These are phyloP conservation scores for Smithornis capensis DNA, from an alignment of 2,113 vertebrate genomes.

Conservation along the genomic window DNA sequence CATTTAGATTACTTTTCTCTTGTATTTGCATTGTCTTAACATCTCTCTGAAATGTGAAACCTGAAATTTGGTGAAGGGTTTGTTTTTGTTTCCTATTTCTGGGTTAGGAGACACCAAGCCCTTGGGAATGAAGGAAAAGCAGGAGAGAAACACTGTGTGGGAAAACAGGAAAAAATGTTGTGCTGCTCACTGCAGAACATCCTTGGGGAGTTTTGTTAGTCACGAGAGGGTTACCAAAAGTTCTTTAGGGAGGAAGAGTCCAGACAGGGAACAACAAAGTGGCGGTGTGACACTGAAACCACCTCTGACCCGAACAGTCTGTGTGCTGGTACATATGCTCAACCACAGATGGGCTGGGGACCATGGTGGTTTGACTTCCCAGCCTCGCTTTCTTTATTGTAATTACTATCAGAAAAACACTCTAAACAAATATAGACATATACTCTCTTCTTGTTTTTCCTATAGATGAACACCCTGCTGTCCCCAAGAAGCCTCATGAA, in stretches of 20 bases:
- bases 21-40: neutral
- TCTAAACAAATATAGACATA: neutral
- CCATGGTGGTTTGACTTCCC: neutral
- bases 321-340: rapidly evolving
- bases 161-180: neutral
- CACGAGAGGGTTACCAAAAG: neutral
- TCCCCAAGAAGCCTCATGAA: slow-evolving; percentile 8
- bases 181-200: neutral
- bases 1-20: neutral
- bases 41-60: neutral
- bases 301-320: neutral
- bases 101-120: neutral
- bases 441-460: neutral
- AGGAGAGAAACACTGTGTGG: neutral
- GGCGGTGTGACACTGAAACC: neutral
- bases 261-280: neutral
- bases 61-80: neutral
- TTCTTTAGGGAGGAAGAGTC: neutral
- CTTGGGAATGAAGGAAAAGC: neutral
- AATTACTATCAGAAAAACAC: neutral
- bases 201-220: neutral
- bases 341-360: neutral
- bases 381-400: neutral
- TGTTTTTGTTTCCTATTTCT: neutral
- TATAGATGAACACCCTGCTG: neutral